phyloP scores from a whole-genome alignment of 2,888 invertebrate genomes.

The Crioceris asparagi region DNA sequence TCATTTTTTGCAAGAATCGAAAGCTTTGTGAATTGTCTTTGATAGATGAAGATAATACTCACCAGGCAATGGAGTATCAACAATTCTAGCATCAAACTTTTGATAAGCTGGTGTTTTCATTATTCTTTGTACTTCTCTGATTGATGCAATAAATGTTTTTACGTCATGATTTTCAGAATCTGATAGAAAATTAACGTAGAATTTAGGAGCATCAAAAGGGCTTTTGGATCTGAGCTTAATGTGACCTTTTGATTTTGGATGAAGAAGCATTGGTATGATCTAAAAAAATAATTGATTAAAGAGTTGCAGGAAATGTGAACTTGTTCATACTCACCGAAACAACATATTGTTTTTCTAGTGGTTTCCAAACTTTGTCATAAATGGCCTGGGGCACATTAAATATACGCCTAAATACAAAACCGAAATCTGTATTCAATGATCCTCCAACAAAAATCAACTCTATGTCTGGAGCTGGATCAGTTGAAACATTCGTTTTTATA shows the following conservation, averaged over 20 bases:
- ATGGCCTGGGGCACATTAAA: conserved; percentile 47
- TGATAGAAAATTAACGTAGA: conserved; percentile 72
- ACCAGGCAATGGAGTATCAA: conserved; percentile 19
- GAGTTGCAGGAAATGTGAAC: too few species aligned
- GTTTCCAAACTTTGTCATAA: conserved; percentile 45
- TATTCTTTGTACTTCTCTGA: conserved; percentile 43
- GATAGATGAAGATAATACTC: not conserved
- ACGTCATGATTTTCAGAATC: conserved; percentile 45
- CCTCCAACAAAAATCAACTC: conserved; percentile 57
- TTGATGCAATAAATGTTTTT: conserved; percentile 30
- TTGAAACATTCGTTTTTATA: conserved; percentile 47
- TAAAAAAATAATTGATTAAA: conserved; percentile 8
- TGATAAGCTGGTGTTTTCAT: conserved; percentile 40
- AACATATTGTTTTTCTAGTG: conserved; percentile 37
- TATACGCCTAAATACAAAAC: conserved; percentile 23
- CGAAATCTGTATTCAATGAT: conserved; percentile 27
- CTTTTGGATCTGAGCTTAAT: conserved; percentile 57
- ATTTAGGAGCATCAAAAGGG: conserved; percentile 57
- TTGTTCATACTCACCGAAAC: conserved; percentile 20
- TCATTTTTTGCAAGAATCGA: not conserved
- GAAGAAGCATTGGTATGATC: conserved; percentile 58
- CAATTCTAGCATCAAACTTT: conserved; percentile 20
- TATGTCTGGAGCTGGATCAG: conserved; percentile 51
- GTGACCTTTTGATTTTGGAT: conserved; percentile 58
- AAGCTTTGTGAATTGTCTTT: not conserved